Conservation (phyloP, 1,140 invertebrate genomes). For the Chionoecetes opilio region DNA sequence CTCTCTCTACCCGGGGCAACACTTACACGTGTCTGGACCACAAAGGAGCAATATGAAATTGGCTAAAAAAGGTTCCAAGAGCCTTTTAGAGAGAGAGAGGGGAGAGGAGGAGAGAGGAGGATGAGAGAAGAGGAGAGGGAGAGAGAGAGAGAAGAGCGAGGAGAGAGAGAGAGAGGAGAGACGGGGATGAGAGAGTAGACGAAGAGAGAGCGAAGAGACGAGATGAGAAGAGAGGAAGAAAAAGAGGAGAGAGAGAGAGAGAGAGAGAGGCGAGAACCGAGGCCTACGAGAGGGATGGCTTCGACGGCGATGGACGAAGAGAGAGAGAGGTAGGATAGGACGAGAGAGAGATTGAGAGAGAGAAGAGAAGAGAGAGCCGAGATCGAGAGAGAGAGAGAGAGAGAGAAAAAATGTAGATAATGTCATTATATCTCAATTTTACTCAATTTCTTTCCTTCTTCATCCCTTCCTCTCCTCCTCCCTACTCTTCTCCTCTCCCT, state of each 20-base stretch:
- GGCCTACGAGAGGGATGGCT: too few species aligned
- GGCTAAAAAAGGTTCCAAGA: too few species aligned
- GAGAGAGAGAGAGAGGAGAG: slow-evolving; percentile 2
- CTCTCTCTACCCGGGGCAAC: too few species aligned
- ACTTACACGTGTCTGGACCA: too few species aligned
- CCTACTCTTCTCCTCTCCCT: background rate
- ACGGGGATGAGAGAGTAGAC: too few species aligned
- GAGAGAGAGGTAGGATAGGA: background rate
- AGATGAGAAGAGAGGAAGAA: background rate
- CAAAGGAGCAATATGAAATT: too few species aligned
- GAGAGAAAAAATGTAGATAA: background rate
- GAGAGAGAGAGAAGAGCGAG: slow-evolving; percentile 7
- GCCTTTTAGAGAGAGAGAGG: slow-evolving; percentile 1
- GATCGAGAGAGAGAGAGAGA: slow-evolving; percentile 6
- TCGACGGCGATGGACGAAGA: too few species aligned
- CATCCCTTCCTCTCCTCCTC: background rate
- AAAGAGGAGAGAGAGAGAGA: background rate
- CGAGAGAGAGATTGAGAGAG: background rate
- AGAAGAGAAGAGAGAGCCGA: background rate
- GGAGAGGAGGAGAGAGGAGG: background rate
- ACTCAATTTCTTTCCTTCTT: too few species aligned
- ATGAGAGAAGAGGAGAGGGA: background rate
- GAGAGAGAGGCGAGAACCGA: too few species aligned
- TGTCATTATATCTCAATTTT: background rate
- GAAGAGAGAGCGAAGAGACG: too few species aligned